phyloP scores from a whole-genome alignment of 2,888 invertebrate genomes.

The Dicyrtomina minuta region DNA sequence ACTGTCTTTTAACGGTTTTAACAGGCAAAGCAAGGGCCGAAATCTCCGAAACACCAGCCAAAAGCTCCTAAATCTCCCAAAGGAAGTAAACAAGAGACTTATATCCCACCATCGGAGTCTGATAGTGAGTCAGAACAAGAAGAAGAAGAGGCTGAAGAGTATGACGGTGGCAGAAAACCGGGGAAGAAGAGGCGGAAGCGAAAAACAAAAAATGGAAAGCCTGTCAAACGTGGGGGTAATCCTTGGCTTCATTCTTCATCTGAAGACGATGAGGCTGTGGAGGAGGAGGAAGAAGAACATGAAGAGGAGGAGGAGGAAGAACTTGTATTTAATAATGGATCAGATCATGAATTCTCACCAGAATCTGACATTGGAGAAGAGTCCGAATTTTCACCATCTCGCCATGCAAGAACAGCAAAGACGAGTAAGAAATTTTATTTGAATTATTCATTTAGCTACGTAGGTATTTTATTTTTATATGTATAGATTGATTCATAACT shows the following conservation, averaged over 20 bases:
- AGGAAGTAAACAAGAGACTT: conserved; percentile 30
- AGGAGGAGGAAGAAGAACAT: conserved; percentile 58
- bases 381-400: conserved; percentile 69
- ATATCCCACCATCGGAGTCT: conserved; percentile 43
- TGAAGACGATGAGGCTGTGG: conserved; percentile 57
- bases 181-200: conserved; percentile 18
- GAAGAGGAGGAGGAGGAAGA: conserved; percentile 60
- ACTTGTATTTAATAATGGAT: conserved; percentile 63
- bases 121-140: conserved; percentile 49
- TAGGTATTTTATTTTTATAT: not conserved
- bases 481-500: conserved; percentile 4
- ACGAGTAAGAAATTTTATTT: conserved; percentile 71
- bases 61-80: conserved; percentile 9
- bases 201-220: conserved; percentile 36
- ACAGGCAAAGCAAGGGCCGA: conserved; percentile 1
- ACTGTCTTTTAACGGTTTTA: too few relatives aligned
- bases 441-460: too few relatives aligned
- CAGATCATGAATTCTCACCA: conserved; percentile 90
- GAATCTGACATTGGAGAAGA: conserved; percentile 80
- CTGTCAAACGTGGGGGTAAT: conserved; percentile 16
- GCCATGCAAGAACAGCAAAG: conserved; percentile 80
- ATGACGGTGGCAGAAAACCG: conserved; percentile 28
- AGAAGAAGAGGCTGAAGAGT: conserved; percentile 43
- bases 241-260: conserved; percentile 47
- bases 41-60: conserved; percentile 14